These are phyloP conservation scores for Capromys pilorides DNA, from an alignment of 2,797 vertebrate genomes.

Conservation along the genomic window DNA sequence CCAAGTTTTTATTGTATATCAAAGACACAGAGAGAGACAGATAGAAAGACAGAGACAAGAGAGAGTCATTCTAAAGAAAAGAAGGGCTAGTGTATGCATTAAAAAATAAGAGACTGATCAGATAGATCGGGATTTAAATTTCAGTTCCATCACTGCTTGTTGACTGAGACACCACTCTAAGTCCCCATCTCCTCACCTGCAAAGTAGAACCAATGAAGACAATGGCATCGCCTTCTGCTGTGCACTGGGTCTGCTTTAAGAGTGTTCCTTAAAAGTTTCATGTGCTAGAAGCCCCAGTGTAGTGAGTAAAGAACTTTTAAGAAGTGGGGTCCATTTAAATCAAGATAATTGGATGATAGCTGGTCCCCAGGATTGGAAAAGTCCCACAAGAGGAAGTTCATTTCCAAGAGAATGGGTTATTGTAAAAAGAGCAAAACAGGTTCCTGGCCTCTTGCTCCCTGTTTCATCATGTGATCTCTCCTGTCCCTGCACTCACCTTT, in stretches of 20 bases:
- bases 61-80: neutral
- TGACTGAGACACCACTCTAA: neutral
- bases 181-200: neutral
- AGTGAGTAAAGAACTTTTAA: neutral
- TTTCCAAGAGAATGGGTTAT: neutral
- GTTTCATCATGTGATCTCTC: neutral
- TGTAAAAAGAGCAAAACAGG: neutral
- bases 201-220: neutral
- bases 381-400: neutral
- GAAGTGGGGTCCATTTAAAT: neutral
- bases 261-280: neutral
- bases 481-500: neutral
- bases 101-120: neutral
- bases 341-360: neutral
- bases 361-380: neutral
- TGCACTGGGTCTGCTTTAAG: neutral
- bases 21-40: neutral
- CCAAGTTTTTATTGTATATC: conserved; percentile 2
- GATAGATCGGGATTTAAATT: conserved; percentile 21
- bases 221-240: neutral
- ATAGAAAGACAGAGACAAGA: neutral
- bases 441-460: neutral
- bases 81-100: neutral
- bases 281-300: neutral
- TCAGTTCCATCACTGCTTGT: neutral